Conservation (phyloP, 2,888 invertebrate species). For the Hemistola chrysoprasaria region DNA sequence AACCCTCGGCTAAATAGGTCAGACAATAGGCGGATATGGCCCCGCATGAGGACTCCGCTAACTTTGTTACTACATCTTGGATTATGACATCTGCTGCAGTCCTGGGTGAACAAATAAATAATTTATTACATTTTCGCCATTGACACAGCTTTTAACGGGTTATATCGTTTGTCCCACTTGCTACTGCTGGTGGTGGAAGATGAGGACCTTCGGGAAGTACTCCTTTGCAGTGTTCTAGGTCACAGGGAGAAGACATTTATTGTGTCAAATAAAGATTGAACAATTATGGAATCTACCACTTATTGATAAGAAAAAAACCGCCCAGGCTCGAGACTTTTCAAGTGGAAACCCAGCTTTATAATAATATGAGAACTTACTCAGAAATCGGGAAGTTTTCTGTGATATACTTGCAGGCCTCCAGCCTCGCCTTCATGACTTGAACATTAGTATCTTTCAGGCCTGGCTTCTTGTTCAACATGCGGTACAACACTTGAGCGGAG, state of each 20-base stretch:
- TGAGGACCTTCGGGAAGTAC: no score
- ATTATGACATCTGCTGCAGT: conserved; percentile 89
- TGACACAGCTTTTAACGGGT: no score
- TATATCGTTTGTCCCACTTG: no score
- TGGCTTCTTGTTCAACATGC: conserved; percentile 90
- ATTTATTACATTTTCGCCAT: no score
- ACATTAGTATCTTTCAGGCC: conserved; percentile 95
- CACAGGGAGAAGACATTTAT: no score
- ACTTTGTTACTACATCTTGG: conserved; percentile 91
- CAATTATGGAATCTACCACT: no score
- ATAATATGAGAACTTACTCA: conserved; percentile 74
- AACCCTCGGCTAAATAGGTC: conserved; percentile 89
- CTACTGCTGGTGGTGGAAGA: no score
- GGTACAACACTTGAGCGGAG: conserved; percentile 88
- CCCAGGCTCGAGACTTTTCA: no score
- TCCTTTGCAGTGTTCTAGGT: no score
- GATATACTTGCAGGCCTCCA: conserved; percentile 90
- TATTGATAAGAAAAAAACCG: no score
- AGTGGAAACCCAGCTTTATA: no score
- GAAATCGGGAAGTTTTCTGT: conserved; percentile 89
- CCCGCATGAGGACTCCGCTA: conserved; percentile 92
- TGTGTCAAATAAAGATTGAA: no score
- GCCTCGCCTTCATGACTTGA: conserved; percentile 91
- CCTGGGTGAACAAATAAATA: conserved; percentile 47
- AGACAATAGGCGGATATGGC: conserved; percentile 86